Conservation (phyloP, 2,113 vertebrate genomes). For the Tyrannus savana region DNA sequence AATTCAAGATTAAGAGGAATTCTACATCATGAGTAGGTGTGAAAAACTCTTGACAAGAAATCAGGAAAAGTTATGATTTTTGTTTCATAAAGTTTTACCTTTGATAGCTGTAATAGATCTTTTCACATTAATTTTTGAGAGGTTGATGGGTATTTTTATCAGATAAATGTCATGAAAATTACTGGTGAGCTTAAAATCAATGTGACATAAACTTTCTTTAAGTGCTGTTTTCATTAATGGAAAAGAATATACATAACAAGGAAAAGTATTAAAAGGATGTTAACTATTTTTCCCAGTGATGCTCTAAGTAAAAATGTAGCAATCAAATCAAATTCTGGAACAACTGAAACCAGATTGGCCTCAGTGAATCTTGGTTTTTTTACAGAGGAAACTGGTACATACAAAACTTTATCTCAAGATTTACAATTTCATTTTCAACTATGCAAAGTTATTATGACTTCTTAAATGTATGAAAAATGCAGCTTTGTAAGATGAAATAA, state of each 20-base stretch:
- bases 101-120: neutral
- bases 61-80: neutral
- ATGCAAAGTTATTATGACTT: neutral
- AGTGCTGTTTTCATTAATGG: neutral
- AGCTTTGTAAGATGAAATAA: neutral
- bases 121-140: neutral
- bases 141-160: accelerated
- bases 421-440: neutral
- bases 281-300: neutral
- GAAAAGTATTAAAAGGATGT: accelerated
- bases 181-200: neutral
- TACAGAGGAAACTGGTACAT: neutral
- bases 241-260: neutral
- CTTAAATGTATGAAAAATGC: neutral
- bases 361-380: neutral
- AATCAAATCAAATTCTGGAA: neutral
- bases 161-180: neutral
- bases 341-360: neutral
- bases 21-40: neutral
- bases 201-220: neutral
- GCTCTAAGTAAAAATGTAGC: neutral
- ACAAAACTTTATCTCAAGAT: neutral
- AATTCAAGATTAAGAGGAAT: neutral
- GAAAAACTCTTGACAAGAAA: neutral
- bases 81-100: neutral